Base-by-base conservation (phyloP, 2,113 vertebrate species). In the Blennius ocellaris region DNA sequence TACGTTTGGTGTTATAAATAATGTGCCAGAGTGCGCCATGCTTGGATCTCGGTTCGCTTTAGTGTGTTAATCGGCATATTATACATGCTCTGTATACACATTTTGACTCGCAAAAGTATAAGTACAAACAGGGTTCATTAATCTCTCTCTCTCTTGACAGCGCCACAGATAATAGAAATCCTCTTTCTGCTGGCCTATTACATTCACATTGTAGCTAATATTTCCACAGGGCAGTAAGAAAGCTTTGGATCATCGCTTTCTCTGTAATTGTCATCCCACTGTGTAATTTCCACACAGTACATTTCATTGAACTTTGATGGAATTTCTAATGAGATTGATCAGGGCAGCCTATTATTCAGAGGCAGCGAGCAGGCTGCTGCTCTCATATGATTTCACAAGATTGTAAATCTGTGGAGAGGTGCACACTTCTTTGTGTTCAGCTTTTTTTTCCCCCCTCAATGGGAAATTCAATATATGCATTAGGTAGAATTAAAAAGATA, bases 261-360 rank as follows among this genome's bases (percentile, higher is more conserved):
- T 60, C 16, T 12, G 10, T 67, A 11, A 73, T 76, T 16, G 51
- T 76, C 17, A 83, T 68, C 66, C 39, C 6, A 51, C 59, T n/a
- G 45, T 44, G 54, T 65, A 30, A 78, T 81, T 81, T 74, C 51
- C 58, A 65, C 70, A 74, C 52, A 62, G 85, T 85, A 63, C 17
- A 30, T 89, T 87, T 86, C 69, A 81, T 80, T 74, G 68, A 69
- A 69, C 41, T 73, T 82, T 85, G 75, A 86, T 88, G 60, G 73
- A 83, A 82, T 80, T 81, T 82, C 81, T 73, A 62, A 82, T 82
- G 56, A 77, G 73, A 62, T 38, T 66, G 10, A 40, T 79, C 36
- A 60, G n/a, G 4, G 10, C 9, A 16, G n/a, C 15, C 3, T 1
- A 10, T 54, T 10, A 6, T 14, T 43, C 40, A 11, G 43, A 30